A percentile compares a stretch with the other conserved stretches of the same genome.
Conservation (phyloP, 2,888 invertebrate genomes). For the Patella caerulea region DNA sequence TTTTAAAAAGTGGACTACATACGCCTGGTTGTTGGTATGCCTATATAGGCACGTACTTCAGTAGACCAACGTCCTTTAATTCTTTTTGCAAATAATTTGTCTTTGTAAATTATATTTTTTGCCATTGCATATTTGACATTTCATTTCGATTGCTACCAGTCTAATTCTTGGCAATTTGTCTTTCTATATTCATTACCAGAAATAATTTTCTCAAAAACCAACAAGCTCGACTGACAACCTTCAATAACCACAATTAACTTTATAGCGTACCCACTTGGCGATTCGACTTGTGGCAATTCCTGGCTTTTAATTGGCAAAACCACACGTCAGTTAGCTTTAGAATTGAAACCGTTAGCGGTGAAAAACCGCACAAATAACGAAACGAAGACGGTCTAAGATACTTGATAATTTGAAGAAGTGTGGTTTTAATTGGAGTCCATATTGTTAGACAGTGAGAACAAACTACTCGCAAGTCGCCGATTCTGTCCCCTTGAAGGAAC, state of each 20-base stretch:
- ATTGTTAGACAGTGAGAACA: not conserved
- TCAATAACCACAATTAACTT: slow-evolving; percentile 4
- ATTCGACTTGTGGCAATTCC: not conserved
- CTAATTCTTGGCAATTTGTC: no score
- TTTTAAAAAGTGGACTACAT: no score
- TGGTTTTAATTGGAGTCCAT: not conserved
- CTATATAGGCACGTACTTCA: no score
- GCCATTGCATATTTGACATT: no score
- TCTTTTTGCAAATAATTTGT: no score
- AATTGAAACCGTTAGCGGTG: not conserved
- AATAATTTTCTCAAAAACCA: no score
- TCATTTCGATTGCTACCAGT: no score
- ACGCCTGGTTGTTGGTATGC: no score
- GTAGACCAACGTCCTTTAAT: no score
- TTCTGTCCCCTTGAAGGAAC: not conserved
- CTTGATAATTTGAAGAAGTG: not conserved
- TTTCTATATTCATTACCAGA: no score
- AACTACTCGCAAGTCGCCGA: not conserved
- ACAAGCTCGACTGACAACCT: no score
- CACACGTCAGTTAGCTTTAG: slow-evolving; percentile 1
- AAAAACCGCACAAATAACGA: slow-evolving; percentile 8
- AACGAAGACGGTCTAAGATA: not conserved
- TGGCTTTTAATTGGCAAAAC: slow-evolving; percentile 10
- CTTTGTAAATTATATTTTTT: no score
- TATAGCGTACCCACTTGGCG: not conserved